phyloP scores from a whole-genome alignment of 2,797 vertebrate species.

The Pseudochirops corinnae region DNA sequence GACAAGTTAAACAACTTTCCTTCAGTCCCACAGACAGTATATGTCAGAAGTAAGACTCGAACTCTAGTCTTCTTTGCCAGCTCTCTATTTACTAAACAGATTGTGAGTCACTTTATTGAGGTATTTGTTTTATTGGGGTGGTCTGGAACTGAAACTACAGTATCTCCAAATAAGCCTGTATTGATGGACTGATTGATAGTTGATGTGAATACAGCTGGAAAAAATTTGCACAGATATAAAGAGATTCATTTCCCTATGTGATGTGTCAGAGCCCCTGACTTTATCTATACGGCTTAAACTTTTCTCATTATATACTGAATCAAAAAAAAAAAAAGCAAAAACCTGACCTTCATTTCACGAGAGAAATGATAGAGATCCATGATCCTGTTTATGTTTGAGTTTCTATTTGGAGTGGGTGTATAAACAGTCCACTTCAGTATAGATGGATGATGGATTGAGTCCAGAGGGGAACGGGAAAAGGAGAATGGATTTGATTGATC shows the following conservation, averaged over 20 bases:
- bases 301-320: not conserved
- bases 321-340: not conserved
- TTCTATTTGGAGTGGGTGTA: not conserved
- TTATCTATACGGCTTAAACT: not conserved
- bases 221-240: not conserved
- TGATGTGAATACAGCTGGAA: not conserved
- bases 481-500: not conserved
- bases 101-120: not conserved
- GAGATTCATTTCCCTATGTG: not conserved
- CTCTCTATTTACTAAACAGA: not conserved
- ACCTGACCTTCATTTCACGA: not conserved
- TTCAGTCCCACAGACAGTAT: not conserved
- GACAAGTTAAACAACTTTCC: not conserved
- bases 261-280: not conserved
- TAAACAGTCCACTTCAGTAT: not conserved
- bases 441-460: not conserved
- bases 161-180: not conserved
- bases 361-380: not conserved
- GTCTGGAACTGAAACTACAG: not conserved
- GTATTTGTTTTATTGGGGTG: not conserved
- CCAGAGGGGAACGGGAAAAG: not conserved
- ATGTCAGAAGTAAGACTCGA: not conserved
- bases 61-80: not conserved
- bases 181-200: not conserved
- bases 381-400: not conserved